A percentile compares a stretch with the other conserved stretches of the same genome.
Conservation (phyloP, 2,888 invertebrate genomes). For the Cephalotes varians region DNA sequence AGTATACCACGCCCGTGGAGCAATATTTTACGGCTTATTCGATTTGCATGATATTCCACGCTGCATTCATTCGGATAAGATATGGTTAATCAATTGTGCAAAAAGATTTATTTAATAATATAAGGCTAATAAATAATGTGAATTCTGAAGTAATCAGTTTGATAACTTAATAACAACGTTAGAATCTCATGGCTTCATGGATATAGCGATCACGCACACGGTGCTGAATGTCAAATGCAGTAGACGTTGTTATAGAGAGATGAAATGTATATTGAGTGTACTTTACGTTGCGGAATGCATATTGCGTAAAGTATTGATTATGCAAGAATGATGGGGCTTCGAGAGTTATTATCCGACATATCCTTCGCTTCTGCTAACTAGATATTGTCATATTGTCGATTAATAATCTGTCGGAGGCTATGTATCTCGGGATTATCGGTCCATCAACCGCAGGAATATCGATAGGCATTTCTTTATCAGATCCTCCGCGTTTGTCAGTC, state of each 20-base stretch:
- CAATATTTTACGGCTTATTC: neutral
- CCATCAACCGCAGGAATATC: slow-evolving; percentile 35
- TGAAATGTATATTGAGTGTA: slow-evolving; percentile 30
- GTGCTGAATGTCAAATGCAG: slow-evolving; percentile 27
- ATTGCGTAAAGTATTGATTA: slow-evolving; percentile 44
- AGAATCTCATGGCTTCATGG: neutral
- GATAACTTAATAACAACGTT: slow-evolving; percentile 37
- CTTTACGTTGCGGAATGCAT: slow-evolving; percentile 22
- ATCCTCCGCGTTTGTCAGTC: slow-evolving; percentile 9
- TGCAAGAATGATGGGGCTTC: slow-evolving; percentile 25
- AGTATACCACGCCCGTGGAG: slow-evolving; percentile 28
- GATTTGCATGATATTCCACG: neutral
- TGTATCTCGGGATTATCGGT: slow-evolving; percentile 35
- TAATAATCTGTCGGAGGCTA: slow-evolving; percentile 38
- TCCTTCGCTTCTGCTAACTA: slow-evolving; percentile 40
- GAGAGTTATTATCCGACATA: slow-evolving; percentile 26
- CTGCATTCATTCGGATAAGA: neutral
- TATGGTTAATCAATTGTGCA: neutral
- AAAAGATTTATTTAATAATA: neutral
- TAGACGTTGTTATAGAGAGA: slow-evolving; percentile 10
- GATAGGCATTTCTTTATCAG: slow-evolving; percentile 39
- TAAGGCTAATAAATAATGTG: slow-evolving; percentile 1
- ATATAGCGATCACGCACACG: neutral
- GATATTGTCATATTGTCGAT: slow-evolving; percentile 54
- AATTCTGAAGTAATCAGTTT: slow-evolving; percentile 15